Base-by-base conservation (phyloP, 2,797 vertebrate genomes). In the Typhlichthys eigenmanni region DNA sequence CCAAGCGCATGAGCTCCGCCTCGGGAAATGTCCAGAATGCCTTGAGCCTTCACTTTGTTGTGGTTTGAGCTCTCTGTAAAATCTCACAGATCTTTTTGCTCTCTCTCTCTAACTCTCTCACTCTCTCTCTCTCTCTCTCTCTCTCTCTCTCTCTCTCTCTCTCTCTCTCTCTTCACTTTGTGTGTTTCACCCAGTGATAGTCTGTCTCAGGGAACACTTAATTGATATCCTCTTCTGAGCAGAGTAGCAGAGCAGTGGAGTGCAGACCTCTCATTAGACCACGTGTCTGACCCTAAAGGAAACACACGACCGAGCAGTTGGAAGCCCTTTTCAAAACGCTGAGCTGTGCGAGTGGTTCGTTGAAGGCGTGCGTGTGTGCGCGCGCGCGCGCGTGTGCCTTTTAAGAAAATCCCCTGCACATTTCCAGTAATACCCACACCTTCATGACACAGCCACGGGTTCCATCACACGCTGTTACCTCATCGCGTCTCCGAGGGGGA, bases 21-120 rank as follows among this genome's bases (percentile, higher is more conserved):
- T 60, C 55, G 2, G 58, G 84, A 78, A 88, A 84, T 88, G 80
- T 74, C 64, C 71, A 78, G 85, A 71, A 81, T 79, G 71, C 71
- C 45, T 85, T 79, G 82, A 82, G 78, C 80, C 86, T 78, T 55
- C 64, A 67, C 89, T 92, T 85, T 90, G 81, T 92, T 91, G 89
- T 88, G 87, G 78, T 80, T 88, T 85, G 48, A 68, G 79, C 79
- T 71, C 85, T 88, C 82, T 87, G 76, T 83, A 86, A 88, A 85
- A 70, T 47, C 75, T 88, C 60, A 86, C 80, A 85, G 79, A 87
- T 85, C 82, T 82, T 87, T 85, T 77, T 58, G 50, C 16, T 61
- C 60, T 65, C 38, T 57, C 54, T 45, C 57, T 12, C 12, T 49
- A n/a, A n/a, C 19, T 53, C 51, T 53, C 51, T 53, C 51, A 0